These are phyloP conservation scores for Drosophila sucinea DNA, from an alignment of 1,140 invertebrate genomes.

Conservation along the genomic window DNA sequence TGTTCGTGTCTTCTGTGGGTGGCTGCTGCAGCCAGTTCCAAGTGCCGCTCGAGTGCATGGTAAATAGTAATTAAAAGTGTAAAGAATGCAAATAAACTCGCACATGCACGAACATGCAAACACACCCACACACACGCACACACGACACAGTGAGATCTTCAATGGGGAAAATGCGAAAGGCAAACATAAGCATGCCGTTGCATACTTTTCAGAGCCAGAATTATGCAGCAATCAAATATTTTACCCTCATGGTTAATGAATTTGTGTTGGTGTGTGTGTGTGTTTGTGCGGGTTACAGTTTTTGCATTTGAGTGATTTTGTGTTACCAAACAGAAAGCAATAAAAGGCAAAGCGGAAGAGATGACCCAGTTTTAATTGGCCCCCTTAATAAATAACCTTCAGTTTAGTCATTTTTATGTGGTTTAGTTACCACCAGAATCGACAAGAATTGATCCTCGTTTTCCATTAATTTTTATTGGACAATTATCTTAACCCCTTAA, in stretches of 20 bases:
- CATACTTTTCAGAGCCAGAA: constrained; percentile 56
- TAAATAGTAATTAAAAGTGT: constrained; percentile 81
- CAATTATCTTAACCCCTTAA: not conserved
- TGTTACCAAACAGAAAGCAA: not conserved
- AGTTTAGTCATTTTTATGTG: constrained; percentile 14
- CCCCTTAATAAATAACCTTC: constrained; percentile 33
- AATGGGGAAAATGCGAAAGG: constrained; percentile 55
- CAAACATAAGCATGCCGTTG: constrained; percentile 48
- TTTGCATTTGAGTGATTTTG: constrained; percentile 40
- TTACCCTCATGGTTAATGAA: constrained; percentile 23
- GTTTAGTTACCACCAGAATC: not conserved
- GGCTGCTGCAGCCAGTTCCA: constrained; percentile 35
- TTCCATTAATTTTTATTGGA: not conserved
- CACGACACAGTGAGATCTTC: not conserved
- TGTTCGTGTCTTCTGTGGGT: constrained; percentile 42
- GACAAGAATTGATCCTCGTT: no score
- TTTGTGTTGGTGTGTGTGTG: not conserved
- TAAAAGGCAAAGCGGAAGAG: not conserved
- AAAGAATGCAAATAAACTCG: constrained; percentile 71
- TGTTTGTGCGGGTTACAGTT: constrained; percentile 28
- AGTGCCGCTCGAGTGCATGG: constrained; percentile 67
- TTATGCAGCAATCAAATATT: constrained; percentile 69
- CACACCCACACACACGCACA: not conserved
- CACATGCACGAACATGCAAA: constrained; percentile 8
- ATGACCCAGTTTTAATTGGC: constrained; percentile 30